Base-by-base conservation (phyloP, 2,888 invertebrate species). In the Dastarcus helophoroides region DNA sequence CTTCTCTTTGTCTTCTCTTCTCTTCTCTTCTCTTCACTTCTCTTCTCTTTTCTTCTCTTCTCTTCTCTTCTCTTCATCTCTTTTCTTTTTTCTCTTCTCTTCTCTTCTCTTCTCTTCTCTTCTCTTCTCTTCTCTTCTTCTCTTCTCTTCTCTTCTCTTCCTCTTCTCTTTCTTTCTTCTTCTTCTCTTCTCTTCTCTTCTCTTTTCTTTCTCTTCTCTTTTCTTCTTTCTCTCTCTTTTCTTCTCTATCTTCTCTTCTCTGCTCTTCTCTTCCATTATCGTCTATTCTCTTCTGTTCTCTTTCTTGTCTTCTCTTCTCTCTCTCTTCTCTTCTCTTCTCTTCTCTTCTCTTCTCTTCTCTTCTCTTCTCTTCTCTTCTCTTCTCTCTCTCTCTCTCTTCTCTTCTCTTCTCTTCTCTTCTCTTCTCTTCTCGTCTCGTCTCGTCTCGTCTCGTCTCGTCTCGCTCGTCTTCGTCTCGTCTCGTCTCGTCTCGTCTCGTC, bases 341-440 rank as follows among this genome's bases (percentile, higher is more conserved):
- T 46, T 54, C 44, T 44, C 45, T 41, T 39, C 37, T 41, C 38
- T 35, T 40, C 34, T 50, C 49, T 17, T 56, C 53, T 3, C 58
- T 57, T 33, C 56, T 55, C 40, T 59, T 59, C 35, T 55, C 56
- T 14, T 24, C 8, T 7, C 24, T 10, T 9, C 8, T 24, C 24
- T 10, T 24, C 8, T 24, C 24, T 10, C 7, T 7, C 9, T 10
- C 9, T 9, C 8, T 24, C 24, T 10, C n/a, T 7, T 24, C 24
- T 10, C 11, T 7, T 24, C 24, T 10, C n/a, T 7, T 24, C 24
- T 10, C 11, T 7, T 24, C 24, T 10, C n/a, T 7, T 24, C 24
- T 10, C 11, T 7, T 24, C 24, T 10, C n/a, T 7, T 24, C 24
- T 10, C 11, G 24, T 24, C 24, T 10, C n/a, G 24, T 24, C 24